Percentiles rank a stretch among this genome's conserved stretches.
Conservation (phyloP, 30 jellyfish, hydroid and myxozoan genomes). For the Turritopsis dohrnii region DNA sequence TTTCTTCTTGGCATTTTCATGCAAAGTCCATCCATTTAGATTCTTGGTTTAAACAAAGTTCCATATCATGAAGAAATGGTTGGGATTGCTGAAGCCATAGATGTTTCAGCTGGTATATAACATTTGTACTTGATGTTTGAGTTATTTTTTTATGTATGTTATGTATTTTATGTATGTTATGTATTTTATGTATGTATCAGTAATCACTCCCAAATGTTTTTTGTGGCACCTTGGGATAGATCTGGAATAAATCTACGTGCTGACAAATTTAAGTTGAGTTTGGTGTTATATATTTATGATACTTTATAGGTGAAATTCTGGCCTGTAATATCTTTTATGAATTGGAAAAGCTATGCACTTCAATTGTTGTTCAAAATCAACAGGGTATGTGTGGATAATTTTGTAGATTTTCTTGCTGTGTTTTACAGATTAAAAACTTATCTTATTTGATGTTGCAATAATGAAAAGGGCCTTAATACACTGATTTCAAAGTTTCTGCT, state of each 20-base stretch:
- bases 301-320: neutral
- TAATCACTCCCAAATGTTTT: no score
- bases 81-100: constrained; percentile 24
- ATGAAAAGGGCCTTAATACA: no score
- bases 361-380: neutral
- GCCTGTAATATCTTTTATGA: constrained; percentile 25
- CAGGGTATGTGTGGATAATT: neutral
- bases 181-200: no score
- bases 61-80: constrained; percentile 17
- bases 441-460: no score
- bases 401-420: neutral
- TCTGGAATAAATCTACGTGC: no score
- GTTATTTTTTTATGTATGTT: no score
- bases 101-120: constrained; percentile 5
- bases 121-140: neutral
- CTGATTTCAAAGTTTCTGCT: no score
- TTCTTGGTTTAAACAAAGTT: neutral
- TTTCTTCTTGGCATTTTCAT: no score
- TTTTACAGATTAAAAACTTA: neutral
- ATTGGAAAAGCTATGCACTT: constrained; percentile 23
- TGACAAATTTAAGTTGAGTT: no score
- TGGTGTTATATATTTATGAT: no score
- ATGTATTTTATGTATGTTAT: no score
- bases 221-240: no score
- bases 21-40: neutral